phyloP scores from a whole-genome alignment of 2,888 invertebrate genomes.

The Drosophila mulleri region DNA sequence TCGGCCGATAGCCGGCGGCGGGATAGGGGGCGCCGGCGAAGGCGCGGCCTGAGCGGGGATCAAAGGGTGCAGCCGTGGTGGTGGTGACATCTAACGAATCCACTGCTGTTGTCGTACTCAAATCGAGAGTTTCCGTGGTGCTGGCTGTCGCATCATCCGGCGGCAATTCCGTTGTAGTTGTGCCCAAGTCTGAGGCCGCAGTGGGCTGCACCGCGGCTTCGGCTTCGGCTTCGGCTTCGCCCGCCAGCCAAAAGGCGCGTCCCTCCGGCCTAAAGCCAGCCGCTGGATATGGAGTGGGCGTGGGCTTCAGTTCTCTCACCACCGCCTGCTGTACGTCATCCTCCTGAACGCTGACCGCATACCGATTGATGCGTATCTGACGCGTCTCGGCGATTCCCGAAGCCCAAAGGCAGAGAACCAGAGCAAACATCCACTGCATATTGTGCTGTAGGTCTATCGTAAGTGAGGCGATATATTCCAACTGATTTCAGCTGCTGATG shows the following conservation, averaged over 20 bases:
- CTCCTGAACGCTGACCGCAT: constrained; percentile 68
- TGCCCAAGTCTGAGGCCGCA: constrained; percentile 34
- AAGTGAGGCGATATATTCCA: constrained; percentile 36
- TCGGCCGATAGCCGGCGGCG: constrained; percentile 77
- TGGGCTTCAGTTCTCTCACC: constrained; percentile 56
- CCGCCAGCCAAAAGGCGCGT: constrained; percentile 72
- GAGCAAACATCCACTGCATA: constrained; percentile 48
- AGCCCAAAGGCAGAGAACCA: constrained; percentile 48
- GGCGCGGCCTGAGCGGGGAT: constrained; percentile 40
- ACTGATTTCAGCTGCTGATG: constrained; percentile 59
- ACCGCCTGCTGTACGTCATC: constrained; percentile 59
- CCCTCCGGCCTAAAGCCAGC: constrained; percentile 73
- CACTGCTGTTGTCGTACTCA: constrained; percentile 49
- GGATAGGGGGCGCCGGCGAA: constrained; percentile 71
- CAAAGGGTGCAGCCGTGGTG: constrained; percentile 15
- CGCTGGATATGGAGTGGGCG: constrained; percentile 71
- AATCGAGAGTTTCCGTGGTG: constrained; percentile 60
- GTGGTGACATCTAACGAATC: constrained; percentile 39
- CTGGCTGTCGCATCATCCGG: constrained; percentile 40
- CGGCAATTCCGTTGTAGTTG: constrained; percentile 67
- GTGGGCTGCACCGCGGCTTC: constrained; percentile 5
- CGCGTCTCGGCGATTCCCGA: constrained; percentile 53
- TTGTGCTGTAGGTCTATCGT: constrained; percentile 27
- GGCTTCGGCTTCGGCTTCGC: constrained; percentile 55
- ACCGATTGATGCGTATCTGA: constrained; percentile 80